Evolutionary conservation across 2,113 vertebrate species (phyloP).

Genomic region (Procavia capensis): DNA sequence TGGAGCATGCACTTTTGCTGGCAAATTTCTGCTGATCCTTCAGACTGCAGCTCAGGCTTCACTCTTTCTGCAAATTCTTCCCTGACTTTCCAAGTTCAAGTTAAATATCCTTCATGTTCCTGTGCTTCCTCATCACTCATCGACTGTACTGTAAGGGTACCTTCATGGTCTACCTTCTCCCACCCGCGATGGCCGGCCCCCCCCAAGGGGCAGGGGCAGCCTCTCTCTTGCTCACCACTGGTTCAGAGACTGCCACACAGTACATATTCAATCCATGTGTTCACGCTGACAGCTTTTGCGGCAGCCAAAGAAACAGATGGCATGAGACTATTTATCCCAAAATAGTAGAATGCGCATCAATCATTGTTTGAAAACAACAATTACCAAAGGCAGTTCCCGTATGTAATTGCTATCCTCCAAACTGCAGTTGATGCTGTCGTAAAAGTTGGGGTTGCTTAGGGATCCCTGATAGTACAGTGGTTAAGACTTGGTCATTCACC

Average conservation of each 20-base stretch:
- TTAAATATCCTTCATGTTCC: background rate
- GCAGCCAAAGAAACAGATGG: background rate
- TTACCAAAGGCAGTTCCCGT: background rate
- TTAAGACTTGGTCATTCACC: background rate
- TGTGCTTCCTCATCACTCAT: background rate
- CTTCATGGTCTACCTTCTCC: background rate
- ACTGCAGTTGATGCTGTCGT: background rate
- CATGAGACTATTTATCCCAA: background rate
- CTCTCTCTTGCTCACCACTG: background rate
- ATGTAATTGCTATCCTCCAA: background rate
- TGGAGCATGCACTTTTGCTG: no score
- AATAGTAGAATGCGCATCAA: background rate
- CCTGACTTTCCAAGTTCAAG: background rate
- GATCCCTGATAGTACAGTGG: background rate
- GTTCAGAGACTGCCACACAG: background rate
- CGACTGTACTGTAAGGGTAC: accelerated
- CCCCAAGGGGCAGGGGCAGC: accelerated
- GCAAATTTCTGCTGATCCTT: background rate
- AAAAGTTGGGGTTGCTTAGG: background rate
- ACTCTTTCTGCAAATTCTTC: background rate
- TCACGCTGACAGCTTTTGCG: background rate
- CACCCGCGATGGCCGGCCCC: background rate
- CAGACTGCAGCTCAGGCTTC: background rate
- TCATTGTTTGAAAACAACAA: background rate
- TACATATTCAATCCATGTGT: background rate